Conservation (phyloP, 2,888 invertebrate species). For the Halocaridina rubra region DNA sequence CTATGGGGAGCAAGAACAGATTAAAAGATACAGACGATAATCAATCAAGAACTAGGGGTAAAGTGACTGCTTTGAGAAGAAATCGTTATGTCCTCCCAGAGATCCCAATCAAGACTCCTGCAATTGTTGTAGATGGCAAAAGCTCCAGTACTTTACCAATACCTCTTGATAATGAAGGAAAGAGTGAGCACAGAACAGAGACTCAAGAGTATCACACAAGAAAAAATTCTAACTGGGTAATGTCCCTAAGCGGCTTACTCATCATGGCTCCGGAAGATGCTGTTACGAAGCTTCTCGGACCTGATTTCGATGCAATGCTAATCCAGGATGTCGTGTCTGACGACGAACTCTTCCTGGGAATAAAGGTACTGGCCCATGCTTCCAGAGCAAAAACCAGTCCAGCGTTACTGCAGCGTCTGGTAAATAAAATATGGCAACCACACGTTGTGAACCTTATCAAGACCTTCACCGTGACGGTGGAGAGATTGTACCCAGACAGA, state of each 20-base stretch:
- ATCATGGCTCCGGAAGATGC: constrained; percentile 24
- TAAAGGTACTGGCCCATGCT: constrained; percentile 34
- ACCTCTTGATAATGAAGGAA: too few relatives aligned
- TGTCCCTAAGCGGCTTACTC: background rate
- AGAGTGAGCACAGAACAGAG: background rate
- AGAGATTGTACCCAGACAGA: constrained; percentile 12
- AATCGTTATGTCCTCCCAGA: too few relatives aligned
- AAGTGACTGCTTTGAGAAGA: too few relatives aligned
- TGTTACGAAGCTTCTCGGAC: constrained; percentile 3
- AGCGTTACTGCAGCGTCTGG: background rate
- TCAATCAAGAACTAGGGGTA: too few relatives aligned
- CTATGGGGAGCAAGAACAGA: too few relatives aligned
- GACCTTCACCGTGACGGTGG: constrained; percentile 24
- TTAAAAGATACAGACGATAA: too few relatives aligned
- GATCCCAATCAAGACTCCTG: background rate
- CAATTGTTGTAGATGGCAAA: background rate
- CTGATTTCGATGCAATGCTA: constrained; percentile 16
- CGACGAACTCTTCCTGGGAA: constrained; percentile 38
- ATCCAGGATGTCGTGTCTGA: constrained; percentile 25
- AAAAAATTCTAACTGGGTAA: constrained; percentile 9
- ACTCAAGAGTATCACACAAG: background rate
- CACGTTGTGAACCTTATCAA: constrained; percentile 21
- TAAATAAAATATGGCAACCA: constrained; percentile 38
- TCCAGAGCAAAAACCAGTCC: background rate
- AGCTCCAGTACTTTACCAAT: too few relatives aligned